Percentiles rank a stretch among this genome's conserved stretches.
Evolutionary conservation across 1,140 invertebrate genomes (phyloP).

Genomic region (Galendromus occidentalis): DNA sequence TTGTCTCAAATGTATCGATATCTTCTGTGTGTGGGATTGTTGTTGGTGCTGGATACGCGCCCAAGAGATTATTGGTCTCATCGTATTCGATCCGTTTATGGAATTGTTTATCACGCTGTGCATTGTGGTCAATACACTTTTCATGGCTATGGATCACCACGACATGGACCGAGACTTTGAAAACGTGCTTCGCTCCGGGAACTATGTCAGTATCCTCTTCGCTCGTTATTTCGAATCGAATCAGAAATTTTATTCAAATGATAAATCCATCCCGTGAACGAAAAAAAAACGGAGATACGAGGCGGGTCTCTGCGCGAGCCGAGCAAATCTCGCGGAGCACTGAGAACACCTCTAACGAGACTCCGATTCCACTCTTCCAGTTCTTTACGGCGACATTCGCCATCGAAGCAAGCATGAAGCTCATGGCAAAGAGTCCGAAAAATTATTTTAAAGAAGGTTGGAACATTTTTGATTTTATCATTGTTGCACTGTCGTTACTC

Average conservation of each 20-base stretch:
- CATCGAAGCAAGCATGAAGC: slow-evolving; percentile 82
- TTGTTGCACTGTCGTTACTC: slow-evolving; percentile 79
- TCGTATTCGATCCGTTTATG: slow-evolving; percentile 93
- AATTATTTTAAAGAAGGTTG: slow-evolving; percentile 96
- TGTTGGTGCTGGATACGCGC: slow-evolving; percentile 72
- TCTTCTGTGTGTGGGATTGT: slow-evolving; percentile 93
- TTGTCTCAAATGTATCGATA: slow-evolving; percentile 57
- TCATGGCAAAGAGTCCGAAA: slow-evolving; percentile 88
- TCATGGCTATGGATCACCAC: slow-evolving; percentile 93
- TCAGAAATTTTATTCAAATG: too few species aligned
- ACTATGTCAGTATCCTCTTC: slow-evolving; percentile 52
- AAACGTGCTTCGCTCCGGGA: slow-evolving; percentile 62
- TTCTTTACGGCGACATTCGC: slow-evolving; percentile 95
- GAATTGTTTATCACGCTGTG: slow-evolving; percentile 94
- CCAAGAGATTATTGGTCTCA: slow-evolving; percentile 64
- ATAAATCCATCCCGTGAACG: too few species aligned
- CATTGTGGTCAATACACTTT: slow-evolving; percentile 90
- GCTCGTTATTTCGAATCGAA: slow-evolving; percentile 20
- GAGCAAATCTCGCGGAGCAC: too few species aligned
- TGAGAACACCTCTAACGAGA: too few species aligned
- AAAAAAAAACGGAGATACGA: too few species aligned
- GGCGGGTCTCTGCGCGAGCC: too few species aligned
- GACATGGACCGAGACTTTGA: slow-evolving; percentile 74
- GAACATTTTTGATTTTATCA: slow-evolving; percentile 98
- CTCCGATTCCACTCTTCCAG: slow-evolving; percentile 37